A percentile compares a stretch with the other conserved stretches of the same genome.
phyloP scores from a whole-genome alignment of 2,888 invertebrate species.

The Sceliomorpha sp. region DNA sequence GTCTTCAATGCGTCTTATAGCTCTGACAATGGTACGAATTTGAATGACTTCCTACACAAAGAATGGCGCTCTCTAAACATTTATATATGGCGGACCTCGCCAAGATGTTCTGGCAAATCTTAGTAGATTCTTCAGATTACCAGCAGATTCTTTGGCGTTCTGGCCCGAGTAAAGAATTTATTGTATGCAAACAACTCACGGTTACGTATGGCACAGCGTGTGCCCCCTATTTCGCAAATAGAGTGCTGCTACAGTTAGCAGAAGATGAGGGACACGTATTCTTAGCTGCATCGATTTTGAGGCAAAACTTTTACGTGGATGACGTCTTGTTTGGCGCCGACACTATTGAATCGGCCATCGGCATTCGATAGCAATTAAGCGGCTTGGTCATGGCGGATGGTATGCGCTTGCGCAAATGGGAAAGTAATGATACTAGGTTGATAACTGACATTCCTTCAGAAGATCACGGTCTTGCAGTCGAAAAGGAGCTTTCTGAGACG shows the following conservation, averaged over 20 bases:
- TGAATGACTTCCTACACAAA: not conserved
- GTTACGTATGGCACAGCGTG: no score
- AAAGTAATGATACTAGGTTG: not conserved
- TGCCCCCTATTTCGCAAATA: not conserved
- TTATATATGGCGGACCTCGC: not conserved
- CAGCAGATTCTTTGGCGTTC: not conserved
- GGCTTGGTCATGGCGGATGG: not conserved
- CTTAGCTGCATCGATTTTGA: not conserved
- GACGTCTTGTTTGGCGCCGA: conserved; percentile 1
- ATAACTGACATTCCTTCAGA: not conserved
- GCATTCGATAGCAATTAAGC: not conserved
- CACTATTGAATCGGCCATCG: not conserved
- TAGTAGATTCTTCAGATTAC: not conserved
- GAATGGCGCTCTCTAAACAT: no score
- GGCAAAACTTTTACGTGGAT: not conserved
- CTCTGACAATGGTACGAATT: not conserved
- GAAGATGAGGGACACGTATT: not conserved
- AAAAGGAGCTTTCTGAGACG: not conserved
- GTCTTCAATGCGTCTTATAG: not conserved
- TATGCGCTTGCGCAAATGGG: not conserved
- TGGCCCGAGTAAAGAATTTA: not conserved
- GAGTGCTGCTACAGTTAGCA: not conserved
- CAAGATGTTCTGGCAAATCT: not conserved
- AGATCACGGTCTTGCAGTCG: not conserved
- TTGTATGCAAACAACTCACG: not conserved